Conservation (phyloP, 2,888 invertebrate genomes). For the Temnothorax unifasciatus region DNA sequence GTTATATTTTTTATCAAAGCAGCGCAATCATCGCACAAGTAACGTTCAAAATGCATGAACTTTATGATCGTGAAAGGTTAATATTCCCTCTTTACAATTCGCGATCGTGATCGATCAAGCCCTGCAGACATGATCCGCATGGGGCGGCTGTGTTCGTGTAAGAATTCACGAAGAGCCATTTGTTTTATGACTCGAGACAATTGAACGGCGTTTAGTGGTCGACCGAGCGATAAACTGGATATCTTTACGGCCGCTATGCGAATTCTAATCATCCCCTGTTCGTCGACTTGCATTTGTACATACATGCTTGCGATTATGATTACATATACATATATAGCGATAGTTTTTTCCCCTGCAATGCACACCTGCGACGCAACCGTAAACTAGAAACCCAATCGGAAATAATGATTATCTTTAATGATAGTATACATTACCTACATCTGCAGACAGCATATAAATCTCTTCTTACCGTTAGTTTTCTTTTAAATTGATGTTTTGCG, state of each 20-base stretch:
- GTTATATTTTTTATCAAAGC: neutral
- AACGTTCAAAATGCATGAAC: slow-evolving; percentile 7
- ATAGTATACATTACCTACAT: neutral
- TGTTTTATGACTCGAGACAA: slow-evolving; percentile 73
- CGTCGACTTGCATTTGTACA: slow-evolving; percentile 21
- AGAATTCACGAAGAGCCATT: slow-evolving; percentile 57
- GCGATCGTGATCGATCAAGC: slow-evolving; percentile 35
- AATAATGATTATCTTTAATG: neutral
- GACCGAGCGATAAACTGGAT: slow-evolving; percentile 38
- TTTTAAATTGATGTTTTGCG: neutral
- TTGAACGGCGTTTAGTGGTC: slow-evolving; percentile 73
- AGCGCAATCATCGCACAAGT: neutral
- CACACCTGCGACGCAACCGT: slow-evolving; percentile 12
- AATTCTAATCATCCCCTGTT: slow-evolving; percentile 29
- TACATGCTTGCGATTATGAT: slow-evolving; percentile 17
- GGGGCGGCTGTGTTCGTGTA: slow-evolving; percentile 1
- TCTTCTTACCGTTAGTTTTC: neutral
- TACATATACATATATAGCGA: neutral
- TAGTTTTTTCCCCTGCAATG: neutral
- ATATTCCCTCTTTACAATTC: slow-evolving; percentile 34
- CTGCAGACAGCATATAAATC: neutral
- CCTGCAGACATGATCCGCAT: slow-evolving; percentile 31
- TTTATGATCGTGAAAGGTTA: slow-evolving; percentile 28
- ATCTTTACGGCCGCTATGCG: slow-evolving; percentile 50
- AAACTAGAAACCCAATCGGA: slow-evolving; percentile 16